Percentiles rank a stretch among this genome's conserved stretches.
These are phyloP conservation scores for Anas acuta DNA, from an alignment of 2,797 vertebrate genomes.

Conservation along the genomic window DNA sequence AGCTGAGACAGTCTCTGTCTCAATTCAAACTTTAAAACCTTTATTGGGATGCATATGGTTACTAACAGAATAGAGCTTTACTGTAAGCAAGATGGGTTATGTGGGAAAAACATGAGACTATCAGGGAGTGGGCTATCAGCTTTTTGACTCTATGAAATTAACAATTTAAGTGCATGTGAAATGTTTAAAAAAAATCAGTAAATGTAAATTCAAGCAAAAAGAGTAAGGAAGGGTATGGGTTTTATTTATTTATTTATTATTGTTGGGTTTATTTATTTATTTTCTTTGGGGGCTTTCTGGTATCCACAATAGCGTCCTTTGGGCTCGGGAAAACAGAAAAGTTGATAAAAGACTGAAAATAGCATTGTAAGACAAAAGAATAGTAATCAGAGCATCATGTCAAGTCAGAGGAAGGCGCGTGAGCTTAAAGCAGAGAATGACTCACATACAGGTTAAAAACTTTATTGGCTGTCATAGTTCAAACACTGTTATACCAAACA, in stretches of 20 bases:
- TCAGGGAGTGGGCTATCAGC: not conserved
- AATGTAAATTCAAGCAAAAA: not conserved
- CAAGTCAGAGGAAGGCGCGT: not conserved
- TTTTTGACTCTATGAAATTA: not conserved
- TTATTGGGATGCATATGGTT: slow-evolving; percentile 13
- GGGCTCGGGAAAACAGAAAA: not conserved
- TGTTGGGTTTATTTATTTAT: not conserved
- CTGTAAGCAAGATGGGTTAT: not conserved
- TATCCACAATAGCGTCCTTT: not conserved
- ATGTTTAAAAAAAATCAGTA: not conserved
- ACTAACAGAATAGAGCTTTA: not conserved
- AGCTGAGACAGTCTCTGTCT: slow-evolving; percentile 43
- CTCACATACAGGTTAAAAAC: not conserved
- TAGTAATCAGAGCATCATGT: not conserved
- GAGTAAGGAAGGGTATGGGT: not conserved
- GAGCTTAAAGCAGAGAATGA: not conserved
- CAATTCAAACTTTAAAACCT: slow-evolving; percentile 48
- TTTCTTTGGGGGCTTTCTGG: not conserved
- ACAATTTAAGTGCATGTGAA: not conserved
- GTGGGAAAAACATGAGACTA: not conserved
- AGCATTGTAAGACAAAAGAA: not conserved
- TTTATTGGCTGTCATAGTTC: not conserved
- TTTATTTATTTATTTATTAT: not conserved
- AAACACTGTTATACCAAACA: not conserved
- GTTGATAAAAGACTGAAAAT: not conserved